A percentile compares a stretch with the other conserved stretches of the same genome.
Evolutionary conservation across 2,888 invertebrate species (phyloP).

Genomic region (Mesorhabditis spiculigera): DNA sequence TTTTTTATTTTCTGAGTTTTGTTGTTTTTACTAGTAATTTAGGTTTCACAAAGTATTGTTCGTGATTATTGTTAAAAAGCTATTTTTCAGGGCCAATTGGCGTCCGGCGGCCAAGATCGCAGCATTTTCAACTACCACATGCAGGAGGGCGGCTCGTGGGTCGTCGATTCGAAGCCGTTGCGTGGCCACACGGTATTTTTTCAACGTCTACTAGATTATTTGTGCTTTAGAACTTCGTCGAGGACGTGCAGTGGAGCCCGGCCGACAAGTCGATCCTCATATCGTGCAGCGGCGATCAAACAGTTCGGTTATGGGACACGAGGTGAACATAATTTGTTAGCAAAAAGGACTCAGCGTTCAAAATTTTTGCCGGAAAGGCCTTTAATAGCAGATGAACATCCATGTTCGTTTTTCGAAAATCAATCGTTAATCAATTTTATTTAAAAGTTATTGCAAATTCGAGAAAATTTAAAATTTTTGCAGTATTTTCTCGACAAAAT

Average conservation of each 20-base stretch:
- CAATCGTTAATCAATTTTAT: too few relatives aligned
- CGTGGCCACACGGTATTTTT: slow-evolving; percentile 70
- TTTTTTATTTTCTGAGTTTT: slow-evolving; percentile 8
- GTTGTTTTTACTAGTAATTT: neutral
- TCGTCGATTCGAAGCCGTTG: slow-evolving; percentile 82
- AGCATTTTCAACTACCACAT: slow-evolving; percentile 92
- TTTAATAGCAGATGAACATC: too few relatives aligned
- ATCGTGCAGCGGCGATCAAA: slow-evolving; percentile 64
- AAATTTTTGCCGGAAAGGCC: too few relatives aligned
- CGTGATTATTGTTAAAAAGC: neutral
- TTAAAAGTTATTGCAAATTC: too few relatives aligned
- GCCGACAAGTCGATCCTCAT: slow-evolving; percentile 78
- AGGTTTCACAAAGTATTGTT: neutral
- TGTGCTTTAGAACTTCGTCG: slow-evolving; percentile 74
- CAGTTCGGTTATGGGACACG: slow-evolving; percentile 90
- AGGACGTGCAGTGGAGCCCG: slow-evolving; percentile 98
- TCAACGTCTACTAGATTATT: too few relatives aligned
- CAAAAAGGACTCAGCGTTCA: too few relatives aligned
- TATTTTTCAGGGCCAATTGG: slow-evolving; percentile 70
- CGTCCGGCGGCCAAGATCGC: slow-evolving; percentile 87
- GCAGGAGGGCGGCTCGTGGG: slow-evolving; percentile 76
- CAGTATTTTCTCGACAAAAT: too few relatives aligned
- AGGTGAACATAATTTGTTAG: too few relatives aligned
- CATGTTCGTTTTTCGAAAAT: too few relatives aligned
- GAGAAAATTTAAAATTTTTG: too few relatives aligned